Evolutionary conservation across 2,888 invertebrate genomes (phyloP).

Genomic region (Mechanitis messenoides): DNA sequence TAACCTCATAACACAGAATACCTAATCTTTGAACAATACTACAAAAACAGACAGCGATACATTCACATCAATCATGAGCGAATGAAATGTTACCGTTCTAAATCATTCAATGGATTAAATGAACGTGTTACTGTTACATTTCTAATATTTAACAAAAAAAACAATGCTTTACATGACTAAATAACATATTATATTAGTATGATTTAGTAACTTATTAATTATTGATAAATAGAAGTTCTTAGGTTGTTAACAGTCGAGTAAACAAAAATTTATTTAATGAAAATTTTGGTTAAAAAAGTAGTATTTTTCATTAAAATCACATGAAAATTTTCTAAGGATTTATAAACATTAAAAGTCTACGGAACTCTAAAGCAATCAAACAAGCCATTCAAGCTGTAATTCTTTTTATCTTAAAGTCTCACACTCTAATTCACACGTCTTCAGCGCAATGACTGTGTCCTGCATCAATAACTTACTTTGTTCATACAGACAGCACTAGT

Average conservation of each 20-base stretch:
- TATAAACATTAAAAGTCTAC: background rate
- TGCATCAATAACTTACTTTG: conserved; percentile 19
- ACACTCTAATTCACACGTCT: conserved; percentile 67
- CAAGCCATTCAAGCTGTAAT: conserved; percentile 12
- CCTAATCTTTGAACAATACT: conserved; percentile 11
- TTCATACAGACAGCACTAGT: conserved; percentile 27
- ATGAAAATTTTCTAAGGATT: background rate
- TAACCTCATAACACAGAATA: conserved; percentile 25
- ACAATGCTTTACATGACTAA: no score
- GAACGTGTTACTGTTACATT: conserved; percentile 4
- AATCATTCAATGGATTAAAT: conserved; percentile 9
- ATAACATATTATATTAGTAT: no score
- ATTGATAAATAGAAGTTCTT: no score
- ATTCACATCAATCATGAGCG: conserved; percentile 7
- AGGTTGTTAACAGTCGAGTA: no score
- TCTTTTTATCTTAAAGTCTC: conserved; percentile 48
- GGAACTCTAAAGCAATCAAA: conserved; percentile 15
- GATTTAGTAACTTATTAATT: no score
- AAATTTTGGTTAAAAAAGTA: no score
- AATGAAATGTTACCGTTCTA: conserved; percentile 9
- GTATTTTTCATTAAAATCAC: no score
- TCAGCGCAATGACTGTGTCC: conserved; percentile 32
- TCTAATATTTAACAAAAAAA: background rate
- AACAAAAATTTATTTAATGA: no score
- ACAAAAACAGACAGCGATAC: conserved; percentile 16